Percentiles rank a stretch among this genome's conserved stretches.
Evolutionary conservation across 2,888 invertebrate genomes (phyloP).

Genomic region (Dilophus febrilis): DNA sequence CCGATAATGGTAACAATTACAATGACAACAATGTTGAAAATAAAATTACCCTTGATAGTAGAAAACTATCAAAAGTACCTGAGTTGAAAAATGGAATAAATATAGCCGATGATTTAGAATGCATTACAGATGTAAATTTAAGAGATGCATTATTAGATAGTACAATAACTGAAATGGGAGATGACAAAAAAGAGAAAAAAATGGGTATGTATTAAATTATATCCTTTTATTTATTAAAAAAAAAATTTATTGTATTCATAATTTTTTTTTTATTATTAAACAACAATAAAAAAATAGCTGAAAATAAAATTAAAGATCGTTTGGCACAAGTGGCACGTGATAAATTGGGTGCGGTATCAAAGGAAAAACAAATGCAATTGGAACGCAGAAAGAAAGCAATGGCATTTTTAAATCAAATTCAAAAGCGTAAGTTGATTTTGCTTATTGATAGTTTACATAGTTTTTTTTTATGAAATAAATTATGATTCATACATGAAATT

Average conservation of each 20-base stretch:
- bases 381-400: constrained; percentile 68
- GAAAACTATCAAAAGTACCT: not conserved
- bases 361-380: constrained; percentile 42
- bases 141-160: constrained; percentile 1
- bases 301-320: constrained; percentile 41
- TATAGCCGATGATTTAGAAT: not conserved
- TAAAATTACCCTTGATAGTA: not conserved
- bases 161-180: constrained; percentile 1
- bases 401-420: constrained; percentile 48
- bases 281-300: too few species aligned
- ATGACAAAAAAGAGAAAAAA: constrained; percentile 18
- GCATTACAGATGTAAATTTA: not conserved
- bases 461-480: not conserved
- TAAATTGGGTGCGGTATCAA: constrained; percentile 36
- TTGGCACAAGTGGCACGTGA: constrained; percentile 38
- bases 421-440: constrained; percentile 16
- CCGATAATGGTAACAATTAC: constrained; percentile 8
- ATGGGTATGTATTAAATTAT: constrained; percentile 1
- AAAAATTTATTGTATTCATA: too few species aligned
- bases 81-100: constrained; percentile 1
- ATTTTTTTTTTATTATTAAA: too few species aligned
- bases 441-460: not conserved
- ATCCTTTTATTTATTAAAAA: too few species aligned
- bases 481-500: not conserved
- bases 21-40: not conserved